These are phyloP conservation scores for Caenorhabditis uteleia DNA, from an alignment of 2,888 invertebrate species.

Conservation along the genomic window DNA sequence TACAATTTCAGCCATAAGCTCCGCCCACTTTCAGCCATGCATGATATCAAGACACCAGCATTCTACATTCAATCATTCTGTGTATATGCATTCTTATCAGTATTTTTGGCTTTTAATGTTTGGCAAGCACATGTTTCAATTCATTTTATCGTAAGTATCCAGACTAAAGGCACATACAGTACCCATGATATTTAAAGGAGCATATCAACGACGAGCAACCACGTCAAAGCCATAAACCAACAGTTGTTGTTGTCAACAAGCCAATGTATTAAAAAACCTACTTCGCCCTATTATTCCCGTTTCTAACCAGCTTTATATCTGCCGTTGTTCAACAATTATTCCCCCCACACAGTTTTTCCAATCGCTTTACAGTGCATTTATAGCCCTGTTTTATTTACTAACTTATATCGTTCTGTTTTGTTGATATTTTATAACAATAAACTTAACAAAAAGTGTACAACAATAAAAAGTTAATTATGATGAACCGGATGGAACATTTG, in stretches of 20 bases:
- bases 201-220: slow-evolving; percentile 23
- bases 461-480: neutral
- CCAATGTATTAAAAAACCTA: slow-evolving; percentile 33
- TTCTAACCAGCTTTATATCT: too few species aligned
- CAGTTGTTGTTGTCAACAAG: slow-evolving; percentile 51
- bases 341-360: too few species aligned
- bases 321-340: too few species aligned
- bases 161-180: too few species aligned
- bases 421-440: neutral
- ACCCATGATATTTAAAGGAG: slow-evolving; percentile 28
- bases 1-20: too few species aligned
- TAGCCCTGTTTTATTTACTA: too few species aligned
- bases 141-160: slow-evolving; percentile 42
- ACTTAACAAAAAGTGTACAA: neutral
- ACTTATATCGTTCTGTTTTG: too few species aligned
- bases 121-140: slow-evolving; percentile 65
- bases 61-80: slow-evolving; percentile 59
- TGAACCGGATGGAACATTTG: slow-evolving; percentile 14
- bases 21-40: too few species aligned
- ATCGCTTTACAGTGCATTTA: too few species aligned
- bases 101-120: slow-evolving; percentile 60
- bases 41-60: slow-evolving; percentile 58
- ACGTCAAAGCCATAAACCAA: slow-evolving; percentile 39
- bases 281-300: too few species aligned
- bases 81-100: slow-evolving; percentile 47